Conservation (phyloP, 2,113 vertebrate species). For the Ifrita kowaldi region DNA sequence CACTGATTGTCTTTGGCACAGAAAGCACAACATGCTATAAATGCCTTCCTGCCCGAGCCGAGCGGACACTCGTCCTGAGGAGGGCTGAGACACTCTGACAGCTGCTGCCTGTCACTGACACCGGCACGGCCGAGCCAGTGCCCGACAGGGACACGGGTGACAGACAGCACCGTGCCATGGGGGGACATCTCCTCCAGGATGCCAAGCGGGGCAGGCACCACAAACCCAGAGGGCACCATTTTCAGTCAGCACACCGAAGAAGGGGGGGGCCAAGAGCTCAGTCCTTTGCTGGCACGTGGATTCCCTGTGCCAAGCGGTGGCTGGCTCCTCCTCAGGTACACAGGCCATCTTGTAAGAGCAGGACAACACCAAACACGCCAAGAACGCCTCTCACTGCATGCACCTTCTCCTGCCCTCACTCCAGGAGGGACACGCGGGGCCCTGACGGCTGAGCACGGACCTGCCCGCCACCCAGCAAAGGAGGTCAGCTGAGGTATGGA, state of each 20-base stretch:
- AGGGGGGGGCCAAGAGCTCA: too few species aligned
- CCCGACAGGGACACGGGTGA: not conserved
- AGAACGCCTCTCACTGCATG: fast-evolving
- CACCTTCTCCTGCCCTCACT: not conserved
- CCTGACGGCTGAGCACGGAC: fast-evolving
- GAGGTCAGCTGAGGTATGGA: not conserved
- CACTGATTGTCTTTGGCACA: not conserved
- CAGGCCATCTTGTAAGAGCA: fast-evolving
- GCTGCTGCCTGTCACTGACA: conserved; percentile 7
- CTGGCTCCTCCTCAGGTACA: not conserved
- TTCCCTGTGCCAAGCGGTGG: fast-evolving
- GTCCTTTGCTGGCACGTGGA: fast-evolving
- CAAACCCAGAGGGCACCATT: not conserved
- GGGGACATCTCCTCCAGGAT: not conserved
- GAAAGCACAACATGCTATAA: not conserved
- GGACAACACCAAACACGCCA: fast-evolving
- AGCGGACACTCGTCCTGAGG: not conserved
- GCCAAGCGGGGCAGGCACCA: fast-evolving
- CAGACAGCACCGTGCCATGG: fast-evolving
- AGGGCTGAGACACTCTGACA: not conserved
- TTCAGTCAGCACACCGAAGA: fast-evolving
- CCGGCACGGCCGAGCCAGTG: fast-evolving
- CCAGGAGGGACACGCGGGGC: fast-evolving
- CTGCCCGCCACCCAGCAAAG: not conserved
- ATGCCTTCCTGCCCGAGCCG: not conserved